Evolutionary conservation across 2,113 vertebrate genomes (phyloP).

Genomic region (Sceloporus undulatus): DNA sequence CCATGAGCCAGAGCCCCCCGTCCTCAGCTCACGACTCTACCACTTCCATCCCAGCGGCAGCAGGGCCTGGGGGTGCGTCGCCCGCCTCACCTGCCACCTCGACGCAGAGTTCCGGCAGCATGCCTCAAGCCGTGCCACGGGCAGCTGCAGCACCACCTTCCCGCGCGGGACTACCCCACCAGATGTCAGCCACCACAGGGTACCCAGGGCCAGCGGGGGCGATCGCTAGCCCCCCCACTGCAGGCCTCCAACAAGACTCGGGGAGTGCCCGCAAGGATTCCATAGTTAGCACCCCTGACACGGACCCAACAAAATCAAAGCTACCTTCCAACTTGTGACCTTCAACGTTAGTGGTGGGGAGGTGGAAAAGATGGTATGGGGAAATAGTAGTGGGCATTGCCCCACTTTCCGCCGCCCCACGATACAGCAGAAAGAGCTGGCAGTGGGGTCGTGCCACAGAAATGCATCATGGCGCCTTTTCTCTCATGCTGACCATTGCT

Average conservation of each 20-base stretch:
- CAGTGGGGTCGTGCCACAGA: neutral
- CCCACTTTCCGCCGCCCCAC: neutral
- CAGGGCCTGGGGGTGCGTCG: constrained; percentile 63
- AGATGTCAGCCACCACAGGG: constrained; percentile 78
- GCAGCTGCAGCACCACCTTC: constrained; percentile 71
- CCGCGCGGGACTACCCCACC: constrained; percentile 82
- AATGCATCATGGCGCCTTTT: constrained; percentile 41
- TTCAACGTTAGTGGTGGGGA: constrained; percentile 31
- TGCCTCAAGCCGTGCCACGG: constrained; percentile 66
- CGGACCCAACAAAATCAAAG: constrained; percentile 89
- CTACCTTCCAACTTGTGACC: constrained; percentile 98
- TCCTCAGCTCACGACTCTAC: constrained; percentile 83
- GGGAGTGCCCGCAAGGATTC: constrained; percentile 84
- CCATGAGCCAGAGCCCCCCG: constrained; percentile 82
- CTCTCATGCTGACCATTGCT: constrained; percentile 22
- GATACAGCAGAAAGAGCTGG: constrained; percentile 26
- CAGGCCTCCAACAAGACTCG: constrained; percentile 78
- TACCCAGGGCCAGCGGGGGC: constrained; percentile 65
- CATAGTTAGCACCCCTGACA: constrained; percentile 83
- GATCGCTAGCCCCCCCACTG: constrained; percentile 33
- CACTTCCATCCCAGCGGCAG: constrained; percentile 76
- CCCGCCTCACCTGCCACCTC: constrained; percentile 29
- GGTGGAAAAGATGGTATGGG: neutral
- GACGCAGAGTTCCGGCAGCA: constrained; percentile 40
- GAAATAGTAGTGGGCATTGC: neutral